These are phyloP conservation scores for Phymastichus coffea DNA, from an alignment of 1,140 invertebrate genomes.

Conservation along the genomic window DNA sequence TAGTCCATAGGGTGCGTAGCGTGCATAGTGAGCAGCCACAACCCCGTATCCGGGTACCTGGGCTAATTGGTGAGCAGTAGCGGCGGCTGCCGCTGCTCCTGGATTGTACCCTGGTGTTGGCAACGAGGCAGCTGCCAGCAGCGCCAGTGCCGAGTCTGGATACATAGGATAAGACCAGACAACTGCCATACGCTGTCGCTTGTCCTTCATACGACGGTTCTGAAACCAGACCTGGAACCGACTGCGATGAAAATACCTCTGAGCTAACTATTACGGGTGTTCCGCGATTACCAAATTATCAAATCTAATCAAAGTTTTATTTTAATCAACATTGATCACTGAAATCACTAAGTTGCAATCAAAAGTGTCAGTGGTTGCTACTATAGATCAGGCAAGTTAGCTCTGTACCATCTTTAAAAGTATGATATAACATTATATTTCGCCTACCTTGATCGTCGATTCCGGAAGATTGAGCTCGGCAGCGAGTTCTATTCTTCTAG, in stretches of 20 bases:
- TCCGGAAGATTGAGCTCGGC: conserved; percentile 91
- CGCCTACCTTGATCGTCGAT: conserved; percentile 96
- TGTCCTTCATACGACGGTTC: conserved; percentile 99
- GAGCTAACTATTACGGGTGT: too few species aligned
- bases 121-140: conserved; percentile 78
- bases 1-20: conserved; percentile 41
- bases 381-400: too few species aligned
- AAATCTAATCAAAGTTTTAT: too few species aligned
- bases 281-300: too few species aligned
- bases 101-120: conserved; percentile 53
- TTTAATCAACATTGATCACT: too few species aligned
- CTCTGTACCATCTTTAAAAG: too few species aligned
- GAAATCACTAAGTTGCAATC: too few species aligned
- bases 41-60: conserved; percentile 35
- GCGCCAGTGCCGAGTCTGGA: conserved; percentile 78
- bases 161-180: conserved; percentile 95
- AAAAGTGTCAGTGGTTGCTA: too few species aligned
- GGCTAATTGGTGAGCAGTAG: not conserved
- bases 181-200: conserved; percentile 88
- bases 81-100: conserved; percentile 47
- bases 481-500: conserved; percentile 93
- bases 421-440: too few species aligned
- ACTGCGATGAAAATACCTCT: too few species aligned
- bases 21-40: conserved; percentile 43
- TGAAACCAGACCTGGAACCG: conserved; percentile 97